A percentile compares a stretch with the other conserved stretches of the same genome.
phyloP scores from a whole-genome alignment of 2,797 vertebrate species.

The Dermochelys coriacea region DNA sequence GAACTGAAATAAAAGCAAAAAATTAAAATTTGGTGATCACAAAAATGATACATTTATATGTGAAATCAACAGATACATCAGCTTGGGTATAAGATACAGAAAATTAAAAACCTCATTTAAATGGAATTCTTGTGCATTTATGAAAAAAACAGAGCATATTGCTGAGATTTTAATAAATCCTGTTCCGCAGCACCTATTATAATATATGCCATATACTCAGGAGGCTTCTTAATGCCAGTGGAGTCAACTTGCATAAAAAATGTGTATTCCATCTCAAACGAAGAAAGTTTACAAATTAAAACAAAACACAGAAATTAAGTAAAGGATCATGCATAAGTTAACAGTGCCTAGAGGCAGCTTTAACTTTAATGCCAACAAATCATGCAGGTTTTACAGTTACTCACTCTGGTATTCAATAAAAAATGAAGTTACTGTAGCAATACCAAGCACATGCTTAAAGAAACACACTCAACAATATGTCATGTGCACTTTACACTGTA shows the following conservation, averaged over 20 bases:
- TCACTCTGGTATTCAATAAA: conserved; percentile 61
- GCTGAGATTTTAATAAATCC: conserved; percentile 60
- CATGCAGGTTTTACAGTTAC: conserved; percentile 57
- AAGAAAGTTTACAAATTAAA: conserved; percentile 76
- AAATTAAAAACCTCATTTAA: conserved; percentile 64
- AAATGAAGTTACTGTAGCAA: conserved; percentile 61
- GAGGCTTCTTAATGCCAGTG: conserved; percentile 42
- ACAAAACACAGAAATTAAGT: conserved; percentile 74
- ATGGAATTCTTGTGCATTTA: conserved; percentile 40
- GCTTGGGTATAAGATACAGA: conserved; percentile 17
- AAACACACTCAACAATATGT: conserved; percentile 45
- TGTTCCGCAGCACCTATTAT: conserved; percentile 41
- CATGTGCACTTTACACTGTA: conserved; percentile 16
- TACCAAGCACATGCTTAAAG: conserved; percentile 50
- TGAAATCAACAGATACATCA: not conserved
- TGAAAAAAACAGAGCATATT: conserved; percentile 36
- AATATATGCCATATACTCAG: conserved; percentile 48
- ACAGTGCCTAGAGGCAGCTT: conserved; percentile 63
- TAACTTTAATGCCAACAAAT: conserved; percentile 68
- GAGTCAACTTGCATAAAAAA: conserved; percentile 68
- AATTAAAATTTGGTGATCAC: not conserved
- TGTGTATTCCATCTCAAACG: conserved; percentile 41
- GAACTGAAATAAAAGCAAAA: not conserved
- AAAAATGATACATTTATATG: not conserved
- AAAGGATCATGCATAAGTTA: conserved; percentile 71